A percentile compares a stretch with the other conserved stretches of the same genome.
These are phyloP conservation scores for Natrix natrix DNA, from an alignment of 2,797 vertebrate genomes.

Conservation along the genomic window DNA sequence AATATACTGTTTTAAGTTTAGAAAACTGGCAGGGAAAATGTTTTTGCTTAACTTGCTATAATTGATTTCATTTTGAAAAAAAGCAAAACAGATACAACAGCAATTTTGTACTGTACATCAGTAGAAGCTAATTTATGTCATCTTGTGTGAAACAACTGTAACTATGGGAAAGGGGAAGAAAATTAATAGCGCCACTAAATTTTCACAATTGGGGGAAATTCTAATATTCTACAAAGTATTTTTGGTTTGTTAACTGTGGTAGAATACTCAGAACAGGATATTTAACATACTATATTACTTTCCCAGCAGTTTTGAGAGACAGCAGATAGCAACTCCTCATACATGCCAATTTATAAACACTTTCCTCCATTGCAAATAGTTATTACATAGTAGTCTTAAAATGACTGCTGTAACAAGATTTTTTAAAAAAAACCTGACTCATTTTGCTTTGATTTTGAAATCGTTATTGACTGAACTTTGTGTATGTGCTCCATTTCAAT, in stretches of 20 bases:
- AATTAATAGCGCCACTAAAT: slow-evolving; percentile 19
- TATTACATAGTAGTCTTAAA: not conserved
- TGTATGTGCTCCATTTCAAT: not conserved
- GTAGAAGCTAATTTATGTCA: not conserved
- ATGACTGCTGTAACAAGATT: not conserved
- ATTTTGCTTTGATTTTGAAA: not conserved
- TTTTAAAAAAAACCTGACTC: not conserved
- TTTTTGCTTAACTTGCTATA: not conserved
- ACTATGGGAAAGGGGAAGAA: not conserved
- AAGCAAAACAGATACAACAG: not conserved
- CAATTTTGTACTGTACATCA: not conserved
- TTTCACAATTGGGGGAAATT: slow-evolving; percentile 15
- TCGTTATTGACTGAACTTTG: not conserved
- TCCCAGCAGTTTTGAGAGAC: not conserved
- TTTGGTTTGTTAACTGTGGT: not conserved
- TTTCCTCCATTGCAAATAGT: not conserved
- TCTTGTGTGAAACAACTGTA: not conserved
- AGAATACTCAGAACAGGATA: not conserved
- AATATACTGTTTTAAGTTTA: not conserved
- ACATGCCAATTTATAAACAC: not conserved
- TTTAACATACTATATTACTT: slow-evolving; percentile 9
- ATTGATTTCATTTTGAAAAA: not conserved
- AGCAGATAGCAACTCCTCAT: not conserved
- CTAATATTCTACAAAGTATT: slow-evolving; percentile 39
- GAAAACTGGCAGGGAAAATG: not conserved